Conservation (phyloP, 2,888 invertebrate genomes). For the Drosophila colorata region DNA sequence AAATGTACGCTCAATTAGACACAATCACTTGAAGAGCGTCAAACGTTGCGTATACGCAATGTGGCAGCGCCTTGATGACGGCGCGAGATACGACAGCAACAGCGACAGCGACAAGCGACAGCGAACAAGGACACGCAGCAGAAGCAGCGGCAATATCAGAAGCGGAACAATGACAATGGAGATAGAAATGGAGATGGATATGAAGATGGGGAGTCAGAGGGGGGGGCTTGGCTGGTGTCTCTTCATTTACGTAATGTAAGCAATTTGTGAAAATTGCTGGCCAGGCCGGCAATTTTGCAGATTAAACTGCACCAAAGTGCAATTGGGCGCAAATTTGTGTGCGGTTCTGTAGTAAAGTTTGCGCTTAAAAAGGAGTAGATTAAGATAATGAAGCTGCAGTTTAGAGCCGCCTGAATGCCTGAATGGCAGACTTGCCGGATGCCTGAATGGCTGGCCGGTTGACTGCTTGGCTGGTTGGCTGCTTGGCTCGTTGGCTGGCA, state of each 20-base stretch:
- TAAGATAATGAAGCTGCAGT: constrained; percentile 78
- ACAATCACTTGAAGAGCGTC: constrained; percentile 55
- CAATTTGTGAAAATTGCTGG: constrained; percentile 77
- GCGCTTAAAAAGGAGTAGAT: constrained; percentile 71
- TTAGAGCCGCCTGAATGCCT: constrained; percentile 57
- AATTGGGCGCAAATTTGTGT: constrained; percentile 78
- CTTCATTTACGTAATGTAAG: constrained; percentile 80
- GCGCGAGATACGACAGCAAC: constrained; percentile 58
- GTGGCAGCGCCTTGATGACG: constrained; percentile 74
- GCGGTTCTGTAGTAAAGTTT: constrained; percentile 51
- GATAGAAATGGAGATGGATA: constrained; percentile 53
- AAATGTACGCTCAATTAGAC: constrained; percentile 62
- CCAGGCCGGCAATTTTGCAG: constrained; percentile 72
- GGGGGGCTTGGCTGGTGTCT: constrained; percentile 45
- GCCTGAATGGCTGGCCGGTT: constrained; percentile 18
- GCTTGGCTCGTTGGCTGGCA: constrained; percentile 42
- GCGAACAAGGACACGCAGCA: constrained; percentile 23
- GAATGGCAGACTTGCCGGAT: constrained; percentile 30
- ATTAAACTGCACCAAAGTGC: constrained; percentile 79
- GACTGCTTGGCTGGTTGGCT: constrained; percentile 13
- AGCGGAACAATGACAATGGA: constrained; percentile 63
- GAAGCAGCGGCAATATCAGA: constrained; percentile 22
- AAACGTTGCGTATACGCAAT: constrained; percentile 75
- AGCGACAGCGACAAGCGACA: constrained; percentile 24
- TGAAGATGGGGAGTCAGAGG: background rate